Base-by-base conservation (phyloP, 1,140 invertebrate species). In the Ceratosolen solmsi region DNA sequence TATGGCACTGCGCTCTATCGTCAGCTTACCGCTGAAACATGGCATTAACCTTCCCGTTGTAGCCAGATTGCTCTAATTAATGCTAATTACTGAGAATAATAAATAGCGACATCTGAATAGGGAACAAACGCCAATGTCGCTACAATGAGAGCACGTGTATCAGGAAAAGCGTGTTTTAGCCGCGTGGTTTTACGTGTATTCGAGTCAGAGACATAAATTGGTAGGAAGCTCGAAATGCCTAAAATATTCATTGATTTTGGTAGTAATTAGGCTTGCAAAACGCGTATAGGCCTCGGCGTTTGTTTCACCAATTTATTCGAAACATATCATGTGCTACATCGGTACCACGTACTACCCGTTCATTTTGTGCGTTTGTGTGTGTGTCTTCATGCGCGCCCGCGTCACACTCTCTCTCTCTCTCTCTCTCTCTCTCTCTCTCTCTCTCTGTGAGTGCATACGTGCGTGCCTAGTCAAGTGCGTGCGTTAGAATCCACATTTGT, bases 1-100 rank as follows among this genome's bases (percentile, higher is more conserved):
- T 25, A 49, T 58, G 38, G 54, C 58, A 51, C 27, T 33, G 60
- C 30, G 60, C 60, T 73, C 58, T 36, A 71, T 82, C 80, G 73
- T 82, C 82, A 70, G 80, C 78, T 84, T 80, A 86, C 85, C 85
- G 51, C 84, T 83, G 54, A 86, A 85, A 86, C 84, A 84, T 56
- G 79, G 79, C 36, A 75, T 68, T 81, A 75, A 75, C 58, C 60
- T 58, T 54, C 68, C 15, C 49, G 70, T 46, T 54, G 51, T n/a
- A 51, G 46, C 72, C 88, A 89, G 87, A 89, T 89, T 89, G 86
- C 84, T 85, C 86, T 89, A 90, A 90, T 90, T 89, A 89, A 89
- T 90, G 89, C 87, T 89, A 89, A 90, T 90, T 90, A 86, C 87
- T 74, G 82, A 82, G 87, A 85, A 86, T 89, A 89, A 90, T 90